Base-by-base conservation (phyloP, 2,888 invertebrate genomes). In the Drosophila lutescens region DNA sequence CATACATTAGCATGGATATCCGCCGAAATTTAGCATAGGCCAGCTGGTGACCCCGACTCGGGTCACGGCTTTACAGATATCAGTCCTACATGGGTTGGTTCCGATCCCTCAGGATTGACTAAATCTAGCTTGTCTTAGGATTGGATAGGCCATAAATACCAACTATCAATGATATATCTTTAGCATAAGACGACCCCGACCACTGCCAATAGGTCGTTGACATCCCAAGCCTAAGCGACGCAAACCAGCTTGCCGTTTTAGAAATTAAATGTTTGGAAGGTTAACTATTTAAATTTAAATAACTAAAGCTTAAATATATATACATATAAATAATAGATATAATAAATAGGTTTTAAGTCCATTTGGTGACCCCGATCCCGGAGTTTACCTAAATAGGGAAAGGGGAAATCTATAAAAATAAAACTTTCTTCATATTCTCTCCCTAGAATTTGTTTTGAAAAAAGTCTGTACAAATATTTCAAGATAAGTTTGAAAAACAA, bases 1-100 rank as follows among this genome's bases (percentile, higher is more conserved):
- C 44, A 58, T 44, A 71, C 38, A 68, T 68, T 68, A 70, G 71
- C 58, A 46, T 51, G 49, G 26, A 58, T 57, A 70, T 70, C 41
- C 40, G 13, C 15, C 17, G 40, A 53, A 36, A 26, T 36, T 10
- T n/a, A 13, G 8, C 26, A 44, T 15, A 38, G 60, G 17, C 38
- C 69, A 46, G 56, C 32, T 55, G 70, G 30, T 17, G 26, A 60
- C 17, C 34, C 13, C 23, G 34, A 34, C n/a, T 5, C 30, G 17
- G 23, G 32, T 55, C 26, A 30, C 23, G 15, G 46, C 10, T 23
- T 17, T 4, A 6, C 30, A 12, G 30, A 7, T 26, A 47, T 9
- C 47, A 15, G n/a, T 15, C 8, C 47, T 2, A 6, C 7, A 13
- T 10, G 7, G 17, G 43, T 13, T 44, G 20, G 7, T 23, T 23